Evolutionary conservation across 2,888 invertebrate species (phyloP).

Genomic region (Strigamia maritima): DNA sequence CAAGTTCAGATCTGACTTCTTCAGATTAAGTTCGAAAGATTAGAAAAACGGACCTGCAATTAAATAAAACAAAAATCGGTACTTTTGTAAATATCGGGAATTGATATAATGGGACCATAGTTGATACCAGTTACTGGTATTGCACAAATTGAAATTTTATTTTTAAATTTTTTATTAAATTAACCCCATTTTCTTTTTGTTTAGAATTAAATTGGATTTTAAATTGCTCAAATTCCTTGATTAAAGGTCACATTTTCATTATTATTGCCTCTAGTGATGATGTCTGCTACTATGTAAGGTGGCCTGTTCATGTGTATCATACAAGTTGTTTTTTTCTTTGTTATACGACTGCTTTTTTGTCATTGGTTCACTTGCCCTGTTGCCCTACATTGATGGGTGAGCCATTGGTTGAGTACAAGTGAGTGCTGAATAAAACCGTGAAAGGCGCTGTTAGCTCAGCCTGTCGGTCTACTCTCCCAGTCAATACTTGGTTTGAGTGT

Average conservation of each 20-base stretch:
- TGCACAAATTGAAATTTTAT: too few species aligned
- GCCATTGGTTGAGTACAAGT: conserved; percentile 26
- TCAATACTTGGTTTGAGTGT: conserved; percentile 28
- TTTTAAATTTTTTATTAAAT: too few species aligned
- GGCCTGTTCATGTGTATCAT: conserved; percentile 6
- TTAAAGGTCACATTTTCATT: neutral
- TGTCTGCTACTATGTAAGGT: neutral
- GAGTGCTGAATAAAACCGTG: conserved; percentile 18
- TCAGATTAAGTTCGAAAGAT: too few species aligned
- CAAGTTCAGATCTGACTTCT: too few species aligned
- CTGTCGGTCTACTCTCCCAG: conserved; percentile 32
- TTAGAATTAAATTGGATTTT: too few species aligned
- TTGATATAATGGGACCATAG: too few species aligned
- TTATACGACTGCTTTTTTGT: neutral
- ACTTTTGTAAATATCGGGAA: too few species aligned
- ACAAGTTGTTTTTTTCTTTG: neutral
- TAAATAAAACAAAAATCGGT: too few species aligned
- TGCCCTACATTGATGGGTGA: conserved; percentile 35
- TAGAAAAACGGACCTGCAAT: too few species aligned
- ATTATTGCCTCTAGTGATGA: conserved; percentile 21
- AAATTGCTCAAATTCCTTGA: neutral
- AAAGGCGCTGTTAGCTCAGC: conserved; percentile 34
- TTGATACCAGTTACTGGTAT: too few species aligned
- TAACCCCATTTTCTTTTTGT: too few species aligned
- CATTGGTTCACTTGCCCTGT: conserved; percentile 28